These are phyloP conservation scores for Prochilodus magdalenae DNA, from an alignment of 2,113 vertebrate species.

Conservation along the genomic window DNA sequence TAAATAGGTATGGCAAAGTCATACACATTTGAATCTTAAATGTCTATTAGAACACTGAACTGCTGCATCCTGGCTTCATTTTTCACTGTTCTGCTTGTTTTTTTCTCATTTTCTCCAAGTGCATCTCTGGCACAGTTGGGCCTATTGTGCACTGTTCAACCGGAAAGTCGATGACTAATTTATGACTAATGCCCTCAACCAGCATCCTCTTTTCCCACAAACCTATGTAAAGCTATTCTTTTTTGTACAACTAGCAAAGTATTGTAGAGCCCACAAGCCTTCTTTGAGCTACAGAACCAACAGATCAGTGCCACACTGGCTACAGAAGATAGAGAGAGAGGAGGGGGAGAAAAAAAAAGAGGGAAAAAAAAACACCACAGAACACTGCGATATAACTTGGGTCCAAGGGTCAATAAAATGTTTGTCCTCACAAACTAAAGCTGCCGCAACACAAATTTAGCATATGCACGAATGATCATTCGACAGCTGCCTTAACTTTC, in stretches of 20 bases:
- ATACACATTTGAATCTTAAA: background rate
- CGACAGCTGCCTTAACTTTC: background rate
- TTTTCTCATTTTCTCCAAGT: constrained; percentile 7
- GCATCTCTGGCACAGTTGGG: constrained; percentile 25
- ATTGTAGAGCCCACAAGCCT: constrained; percentile 42
- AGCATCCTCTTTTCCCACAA: constrained; percentile 41
- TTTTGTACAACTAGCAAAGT: constrained; percentile 46
- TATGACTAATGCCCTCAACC: constrained; percentile 47
- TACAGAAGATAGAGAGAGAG: too few species aligned
- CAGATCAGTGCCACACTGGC: constrained; percentile 41
- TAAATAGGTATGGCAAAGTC: too few species aligned
- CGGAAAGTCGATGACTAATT: constrained; percentile 48
- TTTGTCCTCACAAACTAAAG: constrained; percentile 49
- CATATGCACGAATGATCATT: too few species aligned
- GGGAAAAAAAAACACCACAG: constrained; percentile 30
- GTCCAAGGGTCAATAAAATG: constrained; percentile 32
- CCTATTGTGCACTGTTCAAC: constrained; percentile 37
- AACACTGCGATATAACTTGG: constrained; percentile 47
- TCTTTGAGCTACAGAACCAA: constrained; percentile 39
- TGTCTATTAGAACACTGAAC: background rate
- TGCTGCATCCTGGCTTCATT: background rate
- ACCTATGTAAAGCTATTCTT: constrained; percentile 30
- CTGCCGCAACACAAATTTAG: background rate
- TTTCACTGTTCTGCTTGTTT: background rate
- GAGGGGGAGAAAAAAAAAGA: constrained; percentile 10